These are phyloP conservation scores for Clostera curtula DNA, from an alignment of 2,888 invertebrate genomes.

Conservation along the genomic window DNA sequence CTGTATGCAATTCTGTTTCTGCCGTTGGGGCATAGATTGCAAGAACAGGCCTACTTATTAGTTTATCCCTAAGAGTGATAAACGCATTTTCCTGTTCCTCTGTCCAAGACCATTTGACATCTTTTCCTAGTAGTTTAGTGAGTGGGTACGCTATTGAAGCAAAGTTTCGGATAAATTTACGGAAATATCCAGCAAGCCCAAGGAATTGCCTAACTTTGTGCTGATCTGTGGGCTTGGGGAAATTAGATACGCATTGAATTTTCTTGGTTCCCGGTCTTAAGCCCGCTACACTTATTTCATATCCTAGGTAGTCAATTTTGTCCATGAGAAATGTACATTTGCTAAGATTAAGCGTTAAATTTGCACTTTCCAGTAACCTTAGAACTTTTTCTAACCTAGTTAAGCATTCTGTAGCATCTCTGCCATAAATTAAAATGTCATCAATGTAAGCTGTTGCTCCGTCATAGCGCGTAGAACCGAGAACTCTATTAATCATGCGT, in stretches of 20 bases:
- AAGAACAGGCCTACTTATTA: constrained; percentile 2
- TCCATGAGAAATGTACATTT: constrained; percentile 5
- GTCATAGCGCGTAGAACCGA: constrained; percentile 1
- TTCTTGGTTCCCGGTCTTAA: constrained; percentile 1
- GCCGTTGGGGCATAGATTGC: constrained; percentile 1
- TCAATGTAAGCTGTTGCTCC: constrained; percentile 1
- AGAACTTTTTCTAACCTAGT: constrained; percentile 1
- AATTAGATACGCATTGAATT: constrained; percentile 1
- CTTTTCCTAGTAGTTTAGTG: constrained; percentile 4
- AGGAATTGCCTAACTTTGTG: constrained; percentile 6
- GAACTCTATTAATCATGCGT: constrained; percentile 1
- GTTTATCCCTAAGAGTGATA: not conserved
- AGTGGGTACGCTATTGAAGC: constrained; percentile 3
- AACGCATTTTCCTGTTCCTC: constrained; percentile 3
- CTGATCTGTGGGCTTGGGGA: constrained; percentile 1
- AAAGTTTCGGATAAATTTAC: constrained; percentile 5
- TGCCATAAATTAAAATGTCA: not conserved
- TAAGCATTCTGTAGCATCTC: not conserved
- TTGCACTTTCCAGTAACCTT: not conserved
- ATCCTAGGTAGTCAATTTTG: constrained; percentile 5
- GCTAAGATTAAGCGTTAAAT: constrained; percentile 4
- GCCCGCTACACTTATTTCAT: constrained; percentile 1
- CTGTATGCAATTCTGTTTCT: constrained; percentile 16
- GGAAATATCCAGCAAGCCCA: constrained; percentile 5
- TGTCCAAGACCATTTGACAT: constrained; percentile 5